Evolutionary conservation across 2,113 vertebrate species (phyloP).

Genomic region (Lepus europaeus): DNA sequence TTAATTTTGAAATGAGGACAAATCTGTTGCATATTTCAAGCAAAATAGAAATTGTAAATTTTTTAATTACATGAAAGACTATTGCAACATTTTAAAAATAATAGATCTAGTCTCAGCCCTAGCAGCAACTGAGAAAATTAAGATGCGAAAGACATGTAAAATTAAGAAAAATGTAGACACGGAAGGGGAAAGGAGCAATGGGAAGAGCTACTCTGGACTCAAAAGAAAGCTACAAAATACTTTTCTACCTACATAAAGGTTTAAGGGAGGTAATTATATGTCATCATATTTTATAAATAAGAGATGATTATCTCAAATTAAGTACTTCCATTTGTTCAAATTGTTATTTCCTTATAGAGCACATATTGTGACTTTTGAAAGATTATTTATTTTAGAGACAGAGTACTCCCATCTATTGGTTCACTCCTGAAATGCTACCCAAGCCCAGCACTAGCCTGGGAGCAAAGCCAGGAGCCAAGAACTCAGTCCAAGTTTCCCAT

Average conservation of each 20-base stretch:
- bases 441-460: no score
- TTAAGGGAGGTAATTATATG: not conserved
- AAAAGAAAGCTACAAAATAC: not conserved
- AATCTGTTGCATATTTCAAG: not conserved
- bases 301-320: not conserved
- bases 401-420: no score
- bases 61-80: constrained; percentile 1
- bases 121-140: not conserved
- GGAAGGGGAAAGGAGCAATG: not conserved
- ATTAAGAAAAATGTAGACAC: not conserved
- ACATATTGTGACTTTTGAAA: not conserved
- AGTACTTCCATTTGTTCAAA: not conserved
- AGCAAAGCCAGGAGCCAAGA: no score
- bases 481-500: no score
- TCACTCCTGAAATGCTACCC: no score
- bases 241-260: not conserved
- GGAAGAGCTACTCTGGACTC: not conserved
- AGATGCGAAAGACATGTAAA: not conserved
- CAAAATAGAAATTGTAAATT: not conserved
- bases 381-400: no score
- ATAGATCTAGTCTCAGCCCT: not conserved
- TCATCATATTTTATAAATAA: not conserved
- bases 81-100: constrained; percentile 33
- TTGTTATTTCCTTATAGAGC: not conserved
- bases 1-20: not conserved